Percentiles rank a stretch among this genome's conserved stretches.
Evolutionary conservation across 2,113 vertebrate species (phyloP).

Genomic region (Odocoileus virginianus): DNA sequence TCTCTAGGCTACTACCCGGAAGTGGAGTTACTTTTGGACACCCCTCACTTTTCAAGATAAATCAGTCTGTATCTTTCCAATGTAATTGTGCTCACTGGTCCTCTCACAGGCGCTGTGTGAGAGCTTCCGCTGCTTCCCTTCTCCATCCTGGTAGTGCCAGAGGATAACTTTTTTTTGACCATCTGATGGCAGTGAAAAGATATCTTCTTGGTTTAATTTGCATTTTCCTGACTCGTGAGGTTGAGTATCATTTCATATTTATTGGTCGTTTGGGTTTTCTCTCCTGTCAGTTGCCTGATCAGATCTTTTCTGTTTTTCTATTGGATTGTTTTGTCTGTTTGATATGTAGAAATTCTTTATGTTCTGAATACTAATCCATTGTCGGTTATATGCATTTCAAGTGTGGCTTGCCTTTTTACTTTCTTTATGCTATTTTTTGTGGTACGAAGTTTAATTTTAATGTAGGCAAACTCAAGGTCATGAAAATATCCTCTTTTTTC

Average conservation of each 20-base stretch:
- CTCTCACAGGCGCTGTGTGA: not conserved
- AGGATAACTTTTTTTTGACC: not conserved
- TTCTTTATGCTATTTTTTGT: slow-evolving; percentile 22
- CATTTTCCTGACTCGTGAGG: not conserved
- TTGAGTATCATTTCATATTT: slow-evolving; percentile 2
- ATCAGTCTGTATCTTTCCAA: rapidly evolving
- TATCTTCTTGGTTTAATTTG: not conserved
- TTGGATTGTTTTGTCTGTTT: slow-evolving; percentile 13
- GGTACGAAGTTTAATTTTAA: slow-evolving; percentile 23
- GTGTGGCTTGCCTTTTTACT: slow-evolving; percentile 12
- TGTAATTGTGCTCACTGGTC: not conserved
- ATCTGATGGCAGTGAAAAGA: not conserved
- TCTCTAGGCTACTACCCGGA: not conserved
- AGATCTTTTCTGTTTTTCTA: slow-evolving; percentile 17
- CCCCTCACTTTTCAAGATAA: not conserved
- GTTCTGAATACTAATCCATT: slow-evolving; percentile 1
- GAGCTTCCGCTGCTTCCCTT: not conserved
- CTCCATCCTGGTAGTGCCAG: not conserved
- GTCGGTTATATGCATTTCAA: not conserved
- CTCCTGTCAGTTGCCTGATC: not conserved
- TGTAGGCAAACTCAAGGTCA: slow-evolving; percentile 23
- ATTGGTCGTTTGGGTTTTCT: not conserved
- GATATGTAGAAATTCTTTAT: slow-evolving; percentile 1
- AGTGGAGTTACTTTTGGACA: not conserved
- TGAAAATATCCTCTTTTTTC: not conserved